Evolutionary conservation across 2,797 vertebrate genomes (phyloP).

Genomic region (Pygocentrus nattereri): DNA sequence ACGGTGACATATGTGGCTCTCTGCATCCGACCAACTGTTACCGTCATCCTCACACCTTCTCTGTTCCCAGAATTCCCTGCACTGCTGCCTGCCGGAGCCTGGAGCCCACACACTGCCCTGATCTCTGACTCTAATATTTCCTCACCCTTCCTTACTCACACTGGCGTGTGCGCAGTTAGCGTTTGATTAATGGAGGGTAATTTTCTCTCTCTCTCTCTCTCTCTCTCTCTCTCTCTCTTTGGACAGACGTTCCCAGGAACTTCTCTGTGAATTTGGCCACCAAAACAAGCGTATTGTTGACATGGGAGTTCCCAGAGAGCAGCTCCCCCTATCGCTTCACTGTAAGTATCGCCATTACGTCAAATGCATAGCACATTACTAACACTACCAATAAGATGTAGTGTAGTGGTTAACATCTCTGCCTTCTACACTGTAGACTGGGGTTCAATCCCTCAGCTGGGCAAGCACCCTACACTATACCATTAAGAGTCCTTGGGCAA

Average conservation of each 20-base stretch:
- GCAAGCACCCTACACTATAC: too few relatives aligned
- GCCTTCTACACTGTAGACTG: too few relatives aligned
- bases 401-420: too few relatives aligned
- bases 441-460: too few relatives aligned
- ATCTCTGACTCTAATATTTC: conserved; percentile 13
- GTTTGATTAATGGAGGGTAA: conserved; percentile 22
- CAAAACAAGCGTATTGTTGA: conserved; percentile 95
- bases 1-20: conserved; percentile 45
- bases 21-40: conserved; percentile 37
- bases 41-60: conserved; percentile 44
- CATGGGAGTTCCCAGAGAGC: conserved; percentile 97
- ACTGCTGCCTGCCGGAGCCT: conserved; percentile 19
- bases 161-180: not conserved
- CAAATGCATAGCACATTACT: not conserved
- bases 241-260: conserved; percentile 94
- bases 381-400: too few relatives aligned
- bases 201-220: conserved; percentile 66
- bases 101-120: conserved; percentile 25
- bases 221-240: conserved; percentile 66
- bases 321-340: conserved; percentile 86
- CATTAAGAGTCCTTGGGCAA: too few relatives aligned
- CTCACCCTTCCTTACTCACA: not conserved
- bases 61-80: conserved; percentile 54
- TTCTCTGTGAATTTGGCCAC: conserved; percentile 97
- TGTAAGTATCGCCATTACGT: conserved; percentile 72